Evolutionary conservation across 2,797 vertebrate genomes (phyloP).

Genomic region (Cheracebus regulus): DNA sequence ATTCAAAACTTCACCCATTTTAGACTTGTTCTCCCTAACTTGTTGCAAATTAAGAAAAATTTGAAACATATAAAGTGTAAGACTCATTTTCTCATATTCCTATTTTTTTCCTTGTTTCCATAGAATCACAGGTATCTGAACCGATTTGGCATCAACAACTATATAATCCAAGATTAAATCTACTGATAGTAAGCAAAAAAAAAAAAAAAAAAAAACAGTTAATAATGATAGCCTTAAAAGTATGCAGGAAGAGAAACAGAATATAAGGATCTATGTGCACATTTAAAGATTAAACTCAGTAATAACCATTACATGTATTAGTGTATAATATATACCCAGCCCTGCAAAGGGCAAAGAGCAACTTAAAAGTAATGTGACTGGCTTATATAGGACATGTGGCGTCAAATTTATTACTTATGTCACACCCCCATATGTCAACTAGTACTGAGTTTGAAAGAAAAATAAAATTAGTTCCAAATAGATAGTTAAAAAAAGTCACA

Average conservation of each 20-base stretch:
- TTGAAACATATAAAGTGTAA: conserved; percentile 11
- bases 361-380: conserved; percentile 25
- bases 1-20: conserved; percentile 13
- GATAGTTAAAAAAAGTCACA: conserved; percentile 7
- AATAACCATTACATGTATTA: conserved; percentile 22
- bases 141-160: neutral
- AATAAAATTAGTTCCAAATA: neutral
- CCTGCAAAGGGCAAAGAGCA: neutral
- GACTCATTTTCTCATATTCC: neutral
- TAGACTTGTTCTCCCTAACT: neutral
- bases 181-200: neutral
- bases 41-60: conserved; percentile 51
- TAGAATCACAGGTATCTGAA: neutral
- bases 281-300: conserved; percentile 33
- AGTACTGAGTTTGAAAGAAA: conserved; percentile 15
- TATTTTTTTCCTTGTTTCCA: neutral
- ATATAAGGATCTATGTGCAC: neutral
- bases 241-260: neutral
- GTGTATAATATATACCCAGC: neutral
- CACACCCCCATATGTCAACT: neutral
- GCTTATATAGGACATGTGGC: neutral
- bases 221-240: conserved; percentile 23
- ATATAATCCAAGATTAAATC: neutral
- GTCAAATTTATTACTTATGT: conserved; percentile 17
- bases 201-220: neutral